Base-by-base conservation (phyloP, 2,888 invertebrate species). In the Drosophila kanekoi region DNA sequence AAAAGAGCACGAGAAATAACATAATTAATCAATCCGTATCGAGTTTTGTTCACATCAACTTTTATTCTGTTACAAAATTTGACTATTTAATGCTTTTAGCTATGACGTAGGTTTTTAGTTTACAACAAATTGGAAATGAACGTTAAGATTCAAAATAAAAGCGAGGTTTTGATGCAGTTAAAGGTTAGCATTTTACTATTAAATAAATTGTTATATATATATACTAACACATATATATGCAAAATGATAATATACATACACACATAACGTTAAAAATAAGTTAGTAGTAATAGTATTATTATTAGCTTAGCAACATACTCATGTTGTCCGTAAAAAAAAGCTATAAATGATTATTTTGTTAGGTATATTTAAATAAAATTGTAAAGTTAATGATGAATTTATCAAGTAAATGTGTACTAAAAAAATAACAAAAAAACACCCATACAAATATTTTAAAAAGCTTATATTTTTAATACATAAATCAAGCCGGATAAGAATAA, bases 121-220 rank as follows among this genome's bases (percentile, higher is more conserved):
- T 44, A 51, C 49, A 54, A 33, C 16, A 23, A 43, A 62, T 59
- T 48, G 49, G 45, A 60, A 60, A 71, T 45, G 59, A 59, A 52
- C 66, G 75, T 60, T 44, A 45, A 61, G 56, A 62, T 69, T 83
- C 56, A 66, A 79, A 60, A 63, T 63, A 49, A 76, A 56, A 67
- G 62, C 59, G 60, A 60, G 69, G 70, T 63, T 77, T 73, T 63
- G 68, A 88, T 73, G 84, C 73, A 73, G 87, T 87, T 87, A 81
- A 84, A 87, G 82, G 76, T 81, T 84, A 81, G 87, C 79, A 87
- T 81, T 87, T 84, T 89, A 89, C 72, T 51, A 81, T 64, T 85
- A 67, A 76, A 85, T 44, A 70, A 85, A 82, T 81, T 81, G 81
- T 81, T 81, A 82, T 70, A 84, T 79, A 69, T 59, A 69, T 59